A percentile compares a stretch with the other conserved stretches of the same genome.
Conservation (phyloP, 35 echinoderm and acorn worm species). For the Lytechinus variegatus region DNA sequence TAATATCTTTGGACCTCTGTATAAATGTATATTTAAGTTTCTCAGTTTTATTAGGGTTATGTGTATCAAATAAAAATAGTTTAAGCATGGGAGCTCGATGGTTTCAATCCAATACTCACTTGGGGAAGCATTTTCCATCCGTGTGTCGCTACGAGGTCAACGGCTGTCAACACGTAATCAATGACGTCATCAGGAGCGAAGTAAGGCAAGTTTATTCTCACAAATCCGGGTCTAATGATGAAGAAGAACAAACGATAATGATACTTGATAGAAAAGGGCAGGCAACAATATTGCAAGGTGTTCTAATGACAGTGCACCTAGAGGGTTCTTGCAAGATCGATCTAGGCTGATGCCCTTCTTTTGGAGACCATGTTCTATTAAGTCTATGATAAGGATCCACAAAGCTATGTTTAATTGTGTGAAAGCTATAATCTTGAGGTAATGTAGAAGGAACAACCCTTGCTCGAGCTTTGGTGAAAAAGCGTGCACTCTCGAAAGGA, state of each 20-base stretch:
- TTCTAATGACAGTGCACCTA: neutral
- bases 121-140: conserved; percentile 97
- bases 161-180: conserved; percentile 85
- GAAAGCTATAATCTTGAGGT: neutral
- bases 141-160: conserved; percentile 80
- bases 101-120: conserved; percentile 34
- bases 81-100: no score
- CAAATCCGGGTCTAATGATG: conserved; percentile 79
- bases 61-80: neutral
- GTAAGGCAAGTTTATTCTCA: conserved; percentile 90
- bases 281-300: neutral
- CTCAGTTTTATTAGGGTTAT: neutral
- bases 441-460: neutral
- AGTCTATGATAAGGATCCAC: neutral
- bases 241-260: neutral
- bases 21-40: neutral
- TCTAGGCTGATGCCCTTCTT: neutral
- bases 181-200: conserved; percentile 89
- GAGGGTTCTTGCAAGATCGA: neutral
- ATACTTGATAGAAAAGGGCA: neutral
- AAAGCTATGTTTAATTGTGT: neutral
- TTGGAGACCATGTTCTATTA: neutral
- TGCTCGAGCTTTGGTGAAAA: neutral
- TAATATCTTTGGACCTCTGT: neutral
- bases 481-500: neutral